Conservation (phyloP, 2,888 invertebrate genomes). For the Oxycera nigricornis region DNA sequence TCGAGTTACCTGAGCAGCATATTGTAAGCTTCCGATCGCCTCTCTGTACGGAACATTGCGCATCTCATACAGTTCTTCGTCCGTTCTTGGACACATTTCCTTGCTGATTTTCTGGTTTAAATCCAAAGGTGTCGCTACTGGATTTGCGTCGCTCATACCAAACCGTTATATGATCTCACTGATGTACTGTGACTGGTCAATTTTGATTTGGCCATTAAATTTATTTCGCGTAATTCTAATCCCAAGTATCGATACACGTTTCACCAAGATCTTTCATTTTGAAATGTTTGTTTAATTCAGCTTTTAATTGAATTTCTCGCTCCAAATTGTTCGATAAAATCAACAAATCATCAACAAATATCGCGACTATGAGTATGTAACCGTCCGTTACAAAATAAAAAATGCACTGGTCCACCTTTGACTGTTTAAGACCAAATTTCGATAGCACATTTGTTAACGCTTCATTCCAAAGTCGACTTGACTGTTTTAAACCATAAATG, state of each 20-base stretch:
- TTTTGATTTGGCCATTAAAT: not conserved
- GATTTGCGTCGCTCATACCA: not conserved
- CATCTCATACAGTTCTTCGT: not conserved
- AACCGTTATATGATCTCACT: not conserved
- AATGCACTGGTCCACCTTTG: constrained; percentile 18
- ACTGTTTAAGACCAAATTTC: not conserved
- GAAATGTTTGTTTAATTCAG: constrained; percentile 44
- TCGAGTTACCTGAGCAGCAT: not conserved
- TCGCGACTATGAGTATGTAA: constrained; percentile 40
- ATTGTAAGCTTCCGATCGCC: not conserved
- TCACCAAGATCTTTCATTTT: constrained; percentile 6
- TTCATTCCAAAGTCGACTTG: constrained; percentile 46
- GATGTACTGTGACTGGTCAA: constrained; percentile 13
- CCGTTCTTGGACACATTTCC: not conserved
- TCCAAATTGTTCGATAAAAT: constrained; percentile 39
- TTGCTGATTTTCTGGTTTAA: not conserved
- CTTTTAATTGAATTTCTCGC: constrained; percentile 34
- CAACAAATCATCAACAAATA: constrained; percentile 45
- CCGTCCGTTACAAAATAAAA: constrained; percentile 36
- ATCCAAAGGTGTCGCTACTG: not conserved
- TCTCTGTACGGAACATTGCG: not conserved
- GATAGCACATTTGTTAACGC: no score
- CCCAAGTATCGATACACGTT: not conserved
- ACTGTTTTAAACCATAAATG: constrained; percentile 48
- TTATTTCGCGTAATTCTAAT: not conserved